Evolutionary conservation across 2,888 invertebrate species (phyloP), one percentile per base, ranked within the genome.

Genomic region (Perizoma affinitatum): DNA sequence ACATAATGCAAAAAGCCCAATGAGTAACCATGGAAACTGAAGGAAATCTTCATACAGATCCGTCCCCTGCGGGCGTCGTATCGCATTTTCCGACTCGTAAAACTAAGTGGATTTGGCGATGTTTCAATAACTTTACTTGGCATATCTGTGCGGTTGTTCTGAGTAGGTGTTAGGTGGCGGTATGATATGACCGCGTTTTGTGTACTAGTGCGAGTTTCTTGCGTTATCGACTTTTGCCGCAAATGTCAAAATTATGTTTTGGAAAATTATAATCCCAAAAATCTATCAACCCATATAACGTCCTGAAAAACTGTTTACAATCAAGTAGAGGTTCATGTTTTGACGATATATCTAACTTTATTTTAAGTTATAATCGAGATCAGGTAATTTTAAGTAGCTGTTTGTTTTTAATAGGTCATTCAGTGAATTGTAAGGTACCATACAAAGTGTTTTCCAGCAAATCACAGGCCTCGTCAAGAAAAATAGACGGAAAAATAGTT

Each of bases 91-190:
- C 88, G 78, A 80, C 74, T 82, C 89, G 88, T 88, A 84, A 86
- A 86, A 82, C 87, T 89, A 86, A 89, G 88, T 88, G 89, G 87
- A 89, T 89, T 86, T 86, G 78, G 82, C 82, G 80, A 86, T 80
- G 86, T 84, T 87, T 89, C 88, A 88, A 88, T 88, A 88, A 84
- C 79, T 84, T 82, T 75, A 71, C 73, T 70, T 65, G 67, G 69
- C 73, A 74, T 72, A 71, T 71, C 72, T 74, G 71, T 68, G 60
- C 50, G 50, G 55, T 50, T 54, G 61, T 69, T 69, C 57, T 68
- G 64, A 52, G 68, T 65, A 72, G 64, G 74, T 70, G 72, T 69
- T 70, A 66, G 60, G 66, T 59, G 45, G 34, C 6, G 38, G 44
- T 44, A 50, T 57, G 68, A 63, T 70, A 56, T 55, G 42, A n/a